phyloP scores from a whole-genome alignment of 2,113 vertebrate genomes.

The Brachyhypopomus gauderio region DNA sequence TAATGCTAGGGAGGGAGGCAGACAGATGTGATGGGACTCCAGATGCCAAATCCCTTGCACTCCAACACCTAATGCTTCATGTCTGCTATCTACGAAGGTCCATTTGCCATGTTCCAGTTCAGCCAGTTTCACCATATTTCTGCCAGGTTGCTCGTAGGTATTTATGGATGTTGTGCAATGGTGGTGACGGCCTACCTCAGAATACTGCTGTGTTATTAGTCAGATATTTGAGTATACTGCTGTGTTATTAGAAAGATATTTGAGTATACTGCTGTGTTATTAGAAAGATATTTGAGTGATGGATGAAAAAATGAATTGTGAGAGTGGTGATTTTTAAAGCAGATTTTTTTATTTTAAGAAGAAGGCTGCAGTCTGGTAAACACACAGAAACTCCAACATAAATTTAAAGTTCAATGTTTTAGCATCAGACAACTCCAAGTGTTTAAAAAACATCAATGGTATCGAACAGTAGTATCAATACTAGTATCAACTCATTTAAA shows the following conservation, averaged over 20 bases:
- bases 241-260: neutral
- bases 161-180: neutral
- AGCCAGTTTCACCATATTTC: neutral
- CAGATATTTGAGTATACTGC: neutral
- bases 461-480: too few species aligned
- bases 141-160: neutral
- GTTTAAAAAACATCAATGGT: too few species aligned
- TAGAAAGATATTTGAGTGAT: neutral
- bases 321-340: neutral
- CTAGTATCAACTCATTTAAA: too few species aligned
- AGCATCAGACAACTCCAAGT: too few species aligned
- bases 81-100: neutral
- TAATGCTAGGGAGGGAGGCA: slow-evolving; percentile 23
- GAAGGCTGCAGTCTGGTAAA: too few species aligned
- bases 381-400: too few species aligned
- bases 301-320: neutral
- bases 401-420: too few species aligned
- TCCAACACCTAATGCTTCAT: neutral
- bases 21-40: slow-evolving; percentile 47
- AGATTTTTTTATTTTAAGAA: too few species aligned
- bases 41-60: slow-evolving; percentile 23
- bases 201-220: slow-evolving; percentile 14
- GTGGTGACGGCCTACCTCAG: neutral
- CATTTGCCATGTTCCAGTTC: slow-evolving; percentile 24
- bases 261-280: slow-evolving; percentile 5